Conservation (phyloP, 2,888 invertebrate genomes). For the Eugnorisma glareosa region DNA sequence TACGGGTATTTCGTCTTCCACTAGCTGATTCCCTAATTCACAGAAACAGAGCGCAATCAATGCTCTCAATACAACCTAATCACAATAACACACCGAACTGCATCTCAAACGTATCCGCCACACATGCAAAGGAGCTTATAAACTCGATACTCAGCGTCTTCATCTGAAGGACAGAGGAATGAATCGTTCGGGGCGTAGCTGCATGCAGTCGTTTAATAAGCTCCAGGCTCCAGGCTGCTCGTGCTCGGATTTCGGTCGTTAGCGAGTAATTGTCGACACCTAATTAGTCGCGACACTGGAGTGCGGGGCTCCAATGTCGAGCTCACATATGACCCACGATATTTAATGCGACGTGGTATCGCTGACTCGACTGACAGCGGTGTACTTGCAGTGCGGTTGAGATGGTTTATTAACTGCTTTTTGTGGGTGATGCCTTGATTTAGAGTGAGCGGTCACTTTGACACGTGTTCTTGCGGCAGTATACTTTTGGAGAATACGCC, state of each 20-base stretch:
- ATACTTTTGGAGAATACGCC: not conserved
- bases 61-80: conserved; percentile 40
- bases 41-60: conserved; percentile 27
- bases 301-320: conserved; percentile 80
- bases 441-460: not conserved
- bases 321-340: conserved; percentile 86
- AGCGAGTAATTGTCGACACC: conserved; percentile 87
- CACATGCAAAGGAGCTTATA: conserved; percentile 58
- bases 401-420: conserved; percentile 54
- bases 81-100: conserved; percentile 49
- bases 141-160: conserved; percentile 58
- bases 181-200: conserved; percentile 70
- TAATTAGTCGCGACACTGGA: conserved; percentile 86
- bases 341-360: conserved; percentile 74
- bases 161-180: conserved; percentile 67
- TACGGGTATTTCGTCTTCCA: not conserved
- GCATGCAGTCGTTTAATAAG: conserved; percentile 83
- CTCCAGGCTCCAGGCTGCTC: conserved; percentile 74
- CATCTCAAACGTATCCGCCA: conserved; percentile 29
- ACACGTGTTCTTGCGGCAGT: too few relatives aligned
- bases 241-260: conserved; percentile 87
- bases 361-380: conserved; percentile 58
- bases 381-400: conserved; percentile 50
- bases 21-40: not conserved
- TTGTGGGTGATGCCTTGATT: conserved; percentile 29